These are phyloP conservation scores for Candoia aspera DNA, from an alignment of 2,113 vertebrate species.

Conservation along the genomic window DNA sequence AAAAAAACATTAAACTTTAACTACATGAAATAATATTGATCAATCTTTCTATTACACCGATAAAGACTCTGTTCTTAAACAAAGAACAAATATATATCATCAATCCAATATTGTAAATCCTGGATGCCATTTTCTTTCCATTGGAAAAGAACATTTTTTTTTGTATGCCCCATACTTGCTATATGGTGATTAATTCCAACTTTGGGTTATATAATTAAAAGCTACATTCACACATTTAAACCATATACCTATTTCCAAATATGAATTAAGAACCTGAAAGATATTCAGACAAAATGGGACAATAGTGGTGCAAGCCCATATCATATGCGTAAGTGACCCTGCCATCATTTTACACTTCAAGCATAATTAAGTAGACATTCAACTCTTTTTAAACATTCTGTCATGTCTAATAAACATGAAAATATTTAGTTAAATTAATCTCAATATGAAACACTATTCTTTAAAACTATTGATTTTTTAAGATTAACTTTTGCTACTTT, in stretches of 20 bases:
- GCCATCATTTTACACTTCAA: too few species aligned
- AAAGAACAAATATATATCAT: background rate
- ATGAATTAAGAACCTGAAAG: background rate
- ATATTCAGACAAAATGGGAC: background rate
- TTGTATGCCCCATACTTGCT: background rate
- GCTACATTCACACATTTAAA: background rate
- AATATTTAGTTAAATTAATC: too few species aligned
- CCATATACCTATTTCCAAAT: background rate
- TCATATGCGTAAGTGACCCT: too few species aligned
- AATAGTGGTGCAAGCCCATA: too few species aligned
- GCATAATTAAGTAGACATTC: too few species aligned
- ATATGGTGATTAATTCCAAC: background rate
- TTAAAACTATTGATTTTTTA: too few species aligned
- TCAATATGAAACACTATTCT: too few species aligned
- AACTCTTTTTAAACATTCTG: too few species aligned
- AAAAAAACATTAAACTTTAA: background rate
- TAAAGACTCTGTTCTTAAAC: background rate
- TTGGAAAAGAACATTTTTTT: background rate
- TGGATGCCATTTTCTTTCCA: background rate
- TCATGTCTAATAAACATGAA: too few species aligned
- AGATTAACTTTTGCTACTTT: too few species aligned
- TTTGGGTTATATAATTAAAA: background rate
- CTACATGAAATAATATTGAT: background rate
- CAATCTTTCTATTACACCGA: background rate
- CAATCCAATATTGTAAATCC: background rate